Evolutionary conservation across 2,113 vertebrate species (phyloP).

Genomic region (Synchiropus splendidus): DNA sequence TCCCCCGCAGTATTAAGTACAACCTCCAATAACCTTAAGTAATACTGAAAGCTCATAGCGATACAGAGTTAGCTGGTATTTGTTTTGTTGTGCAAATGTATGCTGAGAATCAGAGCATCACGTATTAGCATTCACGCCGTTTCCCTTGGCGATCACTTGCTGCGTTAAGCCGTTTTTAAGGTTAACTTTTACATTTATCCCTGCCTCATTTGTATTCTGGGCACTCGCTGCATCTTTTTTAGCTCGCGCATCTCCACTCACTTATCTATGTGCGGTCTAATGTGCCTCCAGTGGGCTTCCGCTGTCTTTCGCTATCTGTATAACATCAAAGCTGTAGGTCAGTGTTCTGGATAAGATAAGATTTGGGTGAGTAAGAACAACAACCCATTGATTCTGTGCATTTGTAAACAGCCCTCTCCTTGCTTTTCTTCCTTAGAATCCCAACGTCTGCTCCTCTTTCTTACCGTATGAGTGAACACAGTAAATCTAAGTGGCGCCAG

Average conservation of each 20-base stretch:
- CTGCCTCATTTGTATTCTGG: slow-evolving; percentile 14
- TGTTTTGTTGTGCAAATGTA: background rate
- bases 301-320: slow-evolving; percentile 19
- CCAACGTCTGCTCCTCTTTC: slow-evolving; percentile 44
- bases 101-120: background rate
- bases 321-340: slow-evolving; percentile 12
- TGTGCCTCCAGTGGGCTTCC: slow-evolving; percentile 13
- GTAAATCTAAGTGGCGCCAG: slow-evolving; percentile 60
- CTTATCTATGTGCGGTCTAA: slow-evolving; percentile 5
- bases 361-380: slow-evolving; percentile 13
- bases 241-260: slow-evolving; percentile 5
- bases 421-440: background rate
- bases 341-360: slow-evolving; percentile 20
- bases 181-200: background rate
- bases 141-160: background rate
- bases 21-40: no score
- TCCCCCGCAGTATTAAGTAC: no score
- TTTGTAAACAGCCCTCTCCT: background rate
- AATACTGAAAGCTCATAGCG: no score
- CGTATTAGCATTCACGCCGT: background rate
- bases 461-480: slow-evolving; percentile 60
- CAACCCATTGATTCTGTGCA: slow-evolving; percentile 36
- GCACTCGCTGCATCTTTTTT: slow-evolving; percentile 9
- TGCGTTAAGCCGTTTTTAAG: background rate
- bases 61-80: no score